Base-by-base conservation (phyloP, 2,888 invertebrate genomes). In the Trisateles emortualis region DNA sequence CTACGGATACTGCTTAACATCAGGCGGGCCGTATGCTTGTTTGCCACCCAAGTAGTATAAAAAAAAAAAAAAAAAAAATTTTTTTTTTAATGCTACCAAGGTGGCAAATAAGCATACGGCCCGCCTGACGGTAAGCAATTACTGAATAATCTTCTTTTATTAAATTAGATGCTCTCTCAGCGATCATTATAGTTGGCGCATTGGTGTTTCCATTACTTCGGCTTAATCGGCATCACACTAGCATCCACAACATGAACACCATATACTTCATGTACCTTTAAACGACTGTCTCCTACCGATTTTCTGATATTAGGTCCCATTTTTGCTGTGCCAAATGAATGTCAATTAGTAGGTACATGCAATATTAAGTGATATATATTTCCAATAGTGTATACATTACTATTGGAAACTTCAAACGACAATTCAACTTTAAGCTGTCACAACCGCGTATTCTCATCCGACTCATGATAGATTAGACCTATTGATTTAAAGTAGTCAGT, bases 171-270 rank as follows among this genome's bases (percentile, higher is more conserved):
- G 58, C 72, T 58, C 72, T 68, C 24, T 96, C 96, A 0, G 94
- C 96, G 39, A 96, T 96, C 96, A 96, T 96, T 10, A 96, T 94
- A 0, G 94, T 92, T 0, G 96, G 95, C 0, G 95, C 96, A 75
- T 96, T 96, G 0, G 96, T 96, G 79, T 96, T 96, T 0, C 95
- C 96, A 62, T 95, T 96, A 0, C n/a, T n/a, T n/a, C n/a, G 95
- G 92, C 36, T 96, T 94, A 1, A 79, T 89, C 0, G 96, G 96
- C 96, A 96, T 96, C 17, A 96, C 94, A 16, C 95, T 95, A 0
- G 95, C 96, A 76, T 96, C 96, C 0, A 94, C 93, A 0, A 96
- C 95, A 29, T 96, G 55, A 11, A 68, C 47, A 3, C 51, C 32
- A 9, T 1, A 0, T 8, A 59, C 9, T 6, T 53, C 59, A 10